Evolutionary conservation across 2,797 vertebrate species (phyloP).

Genomic region (Orientallactaga sibirica): DNA sequence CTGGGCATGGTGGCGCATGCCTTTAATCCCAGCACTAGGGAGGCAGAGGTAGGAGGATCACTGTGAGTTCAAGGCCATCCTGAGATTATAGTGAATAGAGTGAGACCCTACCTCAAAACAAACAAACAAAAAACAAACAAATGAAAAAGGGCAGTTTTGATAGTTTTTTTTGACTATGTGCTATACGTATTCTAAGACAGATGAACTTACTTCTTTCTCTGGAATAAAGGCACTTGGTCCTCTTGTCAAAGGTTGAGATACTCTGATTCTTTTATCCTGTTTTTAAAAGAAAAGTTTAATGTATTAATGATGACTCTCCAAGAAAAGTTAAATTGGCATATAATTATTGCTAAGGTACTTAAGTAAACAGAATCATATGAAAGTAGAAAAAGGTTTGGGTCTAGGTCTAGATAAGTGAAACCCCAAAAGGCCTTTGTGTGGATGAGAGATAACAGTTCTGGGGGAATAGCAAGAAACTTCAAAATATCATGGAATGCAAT

Average conservation of each 20-base stretch:
- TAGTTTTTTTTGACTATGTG: neutral
- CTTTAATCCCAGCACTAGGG: too few species aligned
- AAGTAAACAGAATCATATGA: constrained; percentile 33
- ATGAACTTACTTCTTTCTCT: constrained; percentile 91
- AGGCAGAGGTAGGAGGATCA: too few species aligned
- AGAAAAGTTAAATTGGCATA: constrained; percentile 51
- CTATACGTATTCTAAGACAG: neutral
- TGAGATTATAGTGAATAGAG: too few species aligned
- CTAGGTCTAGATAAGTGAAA: neutral
- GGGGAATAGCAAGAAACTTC: neutral
- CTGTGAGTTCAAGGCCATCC: too few species aligned
- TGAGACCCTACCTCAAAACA: too few species aligned
- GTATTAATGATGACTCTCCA: constrained; percentile 40
- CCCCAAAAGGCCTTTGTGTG: rapidly evolving
- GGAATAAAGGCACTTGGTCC: constrained; percentile 95
- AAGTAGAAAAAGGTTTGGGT: neutral
- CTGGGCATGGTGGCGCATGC: too few species aligned
- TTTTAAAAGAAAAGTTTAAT: constrained; percentile 78
- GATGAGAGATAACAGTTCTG: neutral
- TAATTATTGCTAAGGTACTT: constrained; percentile 18
- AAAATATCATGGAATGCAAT: neutral
- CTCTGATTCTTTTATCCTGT: constrained; percentile 91
- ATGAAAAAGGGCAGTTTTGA: too few species aligned
- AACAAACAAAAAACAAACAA: too few species aligned
- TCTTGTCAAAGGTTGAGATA: constrained; percentile 89